phyloP scores from a whole-genome alignment of 2,888 invertebrate species.

The Sthenelais limicola region DNA sequence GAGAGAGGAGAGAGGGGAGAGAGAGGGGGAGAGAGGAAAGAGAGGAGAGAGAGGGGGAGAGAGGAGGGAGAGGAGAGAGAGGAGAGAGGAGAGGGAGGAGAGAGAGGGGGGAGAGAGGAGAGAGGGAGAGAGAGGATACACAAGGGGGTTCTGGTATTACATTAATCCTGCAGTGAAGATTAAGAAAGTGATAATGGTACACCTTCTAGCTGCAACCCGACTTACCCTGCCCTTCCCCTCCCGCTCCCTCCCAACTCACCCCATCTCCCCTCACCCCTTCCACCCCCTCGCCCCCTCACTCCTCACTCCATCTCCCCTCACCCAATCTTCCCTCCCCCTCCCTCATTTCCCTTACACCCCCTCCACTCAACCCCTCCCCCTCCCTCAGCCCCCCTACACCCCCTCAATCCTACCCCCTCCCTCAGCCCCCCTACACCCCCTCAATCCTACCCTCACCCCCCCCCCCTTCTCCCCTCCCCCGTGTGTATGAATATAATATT shows the following conservation, averaged over 20 bases:
- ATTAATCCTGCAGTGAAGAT: background rate
- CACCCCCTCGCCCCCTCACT: background rate
- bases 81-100: background rate
- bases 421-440: background rate
- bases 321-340: background rate
- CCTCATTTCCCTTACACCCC: background rate
- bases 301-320: background rate
- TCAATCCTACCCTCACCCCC: background rate
- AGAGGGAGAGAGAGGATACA: background rate
- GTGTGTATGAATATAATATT: too few relatives aligned
- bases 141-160: background rate
- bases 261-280: background rate
- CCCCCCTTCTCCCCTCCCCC: background rate
- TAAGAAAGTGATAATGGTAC: too few relatives aligned
- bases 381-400: background rate
- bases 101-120: background rate
- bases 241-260: background rate
- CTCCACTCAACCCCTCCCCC: background rate
- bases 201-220: too few relatives aligned
- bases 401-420: background rate
- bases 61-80: background rate
- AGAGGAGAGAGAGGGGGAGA: background rate
- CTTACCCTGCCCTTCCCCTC: too few relatives aligned
- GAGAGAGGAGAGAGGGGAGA: background rate
- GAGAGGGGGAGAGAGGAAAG: background rate